Evolutionary conservation across 2,888 invertebrate genomes (phyloP).

Genomic region (Aradus depressus): DNA sequence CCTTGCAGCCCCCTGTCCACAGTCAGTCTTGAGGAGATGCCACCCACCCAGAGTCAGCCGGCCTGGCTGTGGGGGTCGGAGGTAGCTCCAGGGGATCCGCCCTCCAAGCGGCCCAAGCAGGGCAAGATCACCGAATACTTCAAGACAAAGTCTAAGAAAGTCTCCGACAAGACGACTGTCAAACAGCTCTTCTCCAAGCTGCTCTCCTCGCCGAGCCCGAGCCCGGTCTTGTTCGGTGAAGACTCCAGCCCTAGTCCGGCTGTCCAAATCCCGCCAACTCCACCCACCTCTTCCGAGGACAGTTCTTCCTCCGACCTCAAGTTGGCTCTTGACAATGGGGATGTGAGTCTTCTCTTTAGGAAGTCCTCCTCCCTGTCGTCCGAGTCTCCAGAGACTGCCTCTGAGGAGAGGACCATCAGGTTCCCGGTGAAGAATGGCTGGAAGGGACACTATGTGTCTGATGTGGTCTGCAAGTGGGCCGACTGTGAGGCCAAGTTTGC

Average conservation of each 20-base stretch:
- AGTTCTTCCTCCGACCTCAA: constrained; percentile 28
- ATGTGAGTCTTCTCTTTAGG: constrained; percentile 29
- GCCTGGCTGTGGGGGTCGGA: constrained; percentile 23
- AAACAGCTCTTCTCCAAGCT: constrained; percentile 13
- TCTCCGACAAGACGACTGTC: constrained; percentile 5
- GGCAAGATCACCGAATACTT: constrained; percentile 68
- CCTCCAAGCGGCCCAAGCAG: constrained; percentile 22
- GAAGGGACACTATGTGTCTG: constrained; percentile 27
- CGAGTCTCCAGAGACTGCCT: not conserved
- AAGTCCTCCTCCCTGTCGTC: constrained; percentile 19
- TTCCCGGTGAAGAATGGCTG: constrained; percentile 49
- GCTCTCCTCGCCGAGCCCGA: constrained; percentile 35
- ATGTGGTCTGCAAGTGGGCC: constrained; percentile 58
- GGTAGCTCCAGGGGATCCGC: constrained; percentile 11
- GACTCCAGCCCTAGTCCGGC: constrained; percentile 34
- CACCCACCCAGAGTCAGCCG: constrained; percentile 27
- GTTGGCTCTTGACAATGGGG: constrained; percentile 31
- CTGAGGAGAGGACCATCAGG: constrained; percentile 52
- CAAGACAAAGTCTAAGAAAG: constrained; percentile 63
- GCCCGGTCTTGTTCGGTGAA: constrained; percentile 34
- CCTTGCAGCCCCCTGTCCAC: constrained; percentile 72
- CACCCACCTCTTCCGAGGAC: constrained; percentile 22
- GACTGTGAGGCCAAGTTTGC: constrained; percentile 69
- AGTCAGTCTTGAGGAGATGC: constrained; percentile 36
- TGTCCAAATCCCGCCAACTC: constrained; percentile 31